Evolutionary conservation across 2,888 invertebrate species (phyloP).

Genomic region (Apeira syringaria): DNA sequence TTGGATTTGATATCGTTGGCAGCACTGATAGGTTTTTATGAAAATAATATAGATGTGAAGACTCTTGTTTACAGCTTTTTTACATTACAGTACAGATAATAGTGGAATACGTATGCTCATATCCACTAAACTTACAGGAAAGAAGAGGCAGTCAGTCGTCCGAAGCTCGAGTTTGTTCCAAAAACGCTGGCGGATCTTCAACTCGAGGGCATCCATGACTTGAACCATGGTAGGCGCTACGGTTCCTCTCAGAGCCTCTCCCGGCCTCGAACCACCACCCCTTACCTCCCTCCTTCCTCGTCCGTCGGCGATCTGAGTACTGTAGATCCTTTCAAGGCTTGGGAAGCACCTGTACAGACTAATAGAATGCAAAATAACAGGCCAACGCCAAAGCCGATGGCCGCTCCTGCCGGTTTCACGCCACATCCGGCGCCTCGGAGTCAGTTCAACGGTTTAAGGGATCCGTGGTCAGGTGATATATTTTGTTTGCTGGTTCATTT

Average conservation of each 20-base stretch:
- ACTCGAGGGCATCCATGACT: constrained; percentile 90
- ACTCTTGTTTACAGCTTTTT: too few species aligned
- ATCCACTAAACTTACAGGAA: constrained; percentile 82
- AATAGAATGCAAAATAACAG: constrained; percentile 11
- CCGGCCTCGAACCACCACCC: constrained; percentile 51
- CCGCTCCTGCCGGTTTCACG: constrained; percentile 49
- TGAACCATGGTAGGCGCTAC: constrained; percentile 86
- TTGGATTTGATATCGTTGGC: too few species aligned
- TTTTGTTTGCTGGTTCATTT: constrained; percentile 71
- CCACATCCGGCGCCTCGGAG: constrained; percentile 67
- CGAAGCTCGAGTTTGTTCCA: constrained; percentile 95
- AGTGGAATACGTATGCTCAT: too few species aligned
- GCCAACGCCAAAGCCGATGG: constrained; percentile 26
- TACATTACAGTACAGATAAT: too few species aligned
- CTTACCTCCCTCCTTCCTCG: constrained; percentile 60
- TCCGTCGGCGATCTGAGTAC: constrained; percentile 69
- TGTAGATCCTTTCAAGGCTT: constrained; percentile 65
- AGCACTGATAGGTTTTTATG: too few species aligned
- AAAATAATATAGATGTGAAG: too few species aligned
- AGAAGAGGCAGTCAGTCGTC: constrained; percentile 94
- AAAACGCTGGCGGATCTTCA: constrained; percentile 94
- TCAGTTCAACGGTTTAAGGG: constrained; percentile 72
- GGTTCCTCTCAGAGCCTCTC: constrained; percentile 77
- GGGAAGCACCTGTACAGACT: constrained; percentile 55
- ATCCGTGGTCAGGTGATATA: constrained; percentile 85